These are phyloP conservation scores for Fissipunctia ypsillon DNA, from an alignment of 2,888 invertebrate species.

Conservation along the genomic window DNA sequence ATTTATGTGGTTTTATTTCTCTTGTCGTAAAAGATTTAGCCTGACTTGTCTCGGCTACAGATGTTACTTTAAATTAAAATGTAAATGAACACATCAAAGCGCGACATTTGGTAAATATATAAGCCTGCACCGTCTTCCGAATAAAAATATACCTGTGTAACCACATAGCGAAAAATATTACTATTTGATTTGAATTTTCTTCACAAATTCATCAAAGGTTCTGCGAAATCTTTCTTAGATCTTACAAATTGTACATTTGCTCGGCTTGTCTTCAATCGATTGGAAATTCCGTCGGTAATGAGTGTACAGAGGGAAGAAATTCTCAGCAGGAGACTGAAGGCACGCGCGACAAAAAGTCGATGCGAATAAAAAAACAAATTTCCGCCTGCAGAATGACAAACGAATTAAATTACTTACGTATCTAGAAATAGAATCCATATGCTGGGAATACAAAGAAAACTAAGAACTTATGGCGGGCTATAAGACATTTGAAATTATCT, in stretches of 20 bases:
- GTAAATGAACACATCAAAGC: constrained; percentile 14
- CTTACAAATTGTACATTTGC: constrained; percentile 71
- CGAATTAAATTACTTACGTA: constrained; percentile 33
- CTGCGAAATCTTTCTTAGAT: constrained; percentile 56
- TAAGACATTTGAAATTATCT: neutral
- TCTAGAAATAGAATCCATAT: constrained; percentile 31
- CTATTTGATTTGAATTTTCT: constrained; percentile 29
- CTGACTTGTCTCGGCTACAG: neutral
- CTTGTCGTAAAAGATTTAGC: neutral
- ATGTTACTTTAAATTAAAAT: neutral
- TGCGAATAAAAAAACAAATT: constrained; percentile 69
- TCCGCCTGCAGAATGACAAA: constrained; percentile 59
- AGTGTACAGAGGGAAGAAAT: constrained; percentile 65
- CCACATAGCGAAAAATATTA: constrained; percentile 27
- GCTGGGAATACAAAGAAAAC: constrained; percentile 5
- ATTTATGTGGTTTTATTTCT: neutral
- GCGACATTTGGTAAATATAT: neutral
- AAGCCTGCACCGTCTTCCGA: no score
- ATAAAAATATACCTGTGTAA: constrained; percentile 21
- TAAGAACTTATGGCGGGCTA: neutral
- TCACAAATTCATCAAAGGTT: constrained; percentile 60
- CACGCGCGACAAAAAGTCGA: constrained; percentile 65
- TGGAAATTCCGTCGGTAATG: constrained; percentile 76
- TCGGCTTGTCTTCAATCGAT: constrained; percentile 75
- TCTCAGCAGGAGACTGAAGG: constrained; percentile 65